A percentile compares a stretch with the other conserved stretches of the same genome.
Conservation (phyloP, 2,888 invertebrate species). For the Rotaria macrura region DNA sequence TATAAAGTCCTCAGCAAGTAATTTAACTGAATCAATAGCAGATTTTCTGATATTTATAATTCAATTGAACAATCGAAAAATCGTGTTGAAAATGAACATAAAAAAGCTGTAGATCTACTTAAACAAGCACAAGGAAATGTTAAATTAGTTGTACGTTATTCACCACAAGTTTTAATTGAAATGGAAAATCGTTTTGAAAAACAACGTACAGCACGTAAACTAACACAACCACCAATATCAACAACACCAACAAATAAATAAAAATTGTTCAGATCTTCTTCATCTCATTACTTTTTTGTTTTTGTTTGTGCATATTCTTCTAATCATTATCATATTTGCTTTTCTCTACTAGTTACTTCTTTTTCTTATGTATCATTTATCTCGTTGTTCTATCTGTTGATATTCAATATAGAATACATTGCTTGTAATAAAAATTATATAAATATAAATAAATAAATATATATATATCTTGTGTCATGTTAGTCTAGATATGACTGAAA, state of each 20-base stretch:
- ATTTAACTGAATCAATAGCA: background rate
- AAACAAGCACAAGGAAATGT: too few relatives aligned
- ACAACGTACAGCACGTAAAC: slow-evolving; percentile 29
- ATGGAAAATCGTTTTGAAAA: slow-evolving; percentile 14
- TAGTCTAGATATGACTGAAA: background rate
- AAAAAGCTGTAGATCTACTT: too few relatives aligned
- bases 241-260: background rate
- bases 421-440: background rate
- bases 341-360: background rate
- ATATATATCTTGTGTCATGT: background rate
- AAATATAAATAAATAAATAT: too few relatives aligned
- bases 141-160: too few relatives aligned
- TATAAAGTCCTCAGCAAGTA: background rate
- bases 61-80: slow-evolving; percentile 10
- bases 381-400: background rate
- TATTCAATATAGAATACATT: background rate
- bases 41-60: background rate
- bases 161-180: too few relatives aligned
- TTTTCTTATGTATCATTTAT: background rate
- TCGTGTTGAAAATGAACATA: background rate
- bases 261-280: background rate
- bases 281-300: background rate
- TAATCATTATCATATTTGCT: background rate
- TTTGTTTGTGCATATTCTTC: background rate
- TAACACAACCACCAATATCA: background rate